These are phyloP conservation scores for Aphidius gifuensis DNA, from an alignment of 1,140 invertebrate species.

Conservation along the genomic window DNA sequence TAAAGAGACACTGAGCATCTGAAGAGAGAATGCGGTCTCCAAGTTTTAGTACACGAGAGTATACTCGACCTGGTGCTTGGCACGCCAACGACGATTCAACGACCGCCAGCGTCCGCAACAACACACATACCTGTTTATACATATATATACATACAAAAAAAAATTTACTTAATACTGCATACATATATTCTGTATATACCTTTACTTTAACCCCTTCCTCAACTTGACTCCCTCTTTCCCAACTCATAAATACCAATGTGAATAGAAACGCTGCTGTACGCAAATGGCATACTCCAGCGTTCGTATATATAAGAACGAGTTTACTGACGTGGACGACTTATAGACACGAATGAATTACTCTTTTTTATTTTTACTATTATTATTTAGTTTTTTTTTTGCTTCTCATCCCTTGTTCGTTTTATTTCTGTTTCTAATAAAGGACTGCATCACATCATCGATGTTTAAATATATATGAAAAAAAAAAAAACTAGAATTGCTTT, in stretches of 20 bases:
- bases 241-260: slow-evolving; percentile 20
- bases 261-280: slow-evolving; percentile 14
- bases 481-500: too few species aligned
- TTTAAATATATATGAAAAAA: not conserved
- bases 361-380: slow-evolving; percentile 8
- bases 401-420: not conserved
- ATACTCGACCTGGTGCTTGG: slow-evolving; percentile 22
- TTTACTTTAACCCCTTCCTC: slow-evolving; percentile 9
- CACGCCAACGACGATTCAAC: slow-evolving; percentile 25
- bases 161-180: not conserved
- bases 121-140: not conserved
- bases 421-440: not conserved
- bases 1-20: too few species aligned
- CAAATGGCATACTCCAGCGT: slow-evolving; percentile 18
- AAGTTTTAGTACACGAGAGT: not conserved
- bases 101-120: slow-evolving; percentile 11
- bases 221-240: not conserved
- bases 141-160: not conserved
- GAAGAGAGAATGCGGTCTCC: too few species aligned
- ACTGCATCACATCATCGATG: too few species aligned
- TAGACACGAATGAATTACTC: slow-evolving; percentile 12
- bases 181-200: too few species aligned
- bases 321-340: slow-evolving; percentile 14
- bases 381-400: not conserved
- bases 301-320: not conserved